These are phyloP conservation scores for Strix uralensis DNA, from an alignment of 2,113 vertebrate genomes.

Conservation along the genomic window DNA sequence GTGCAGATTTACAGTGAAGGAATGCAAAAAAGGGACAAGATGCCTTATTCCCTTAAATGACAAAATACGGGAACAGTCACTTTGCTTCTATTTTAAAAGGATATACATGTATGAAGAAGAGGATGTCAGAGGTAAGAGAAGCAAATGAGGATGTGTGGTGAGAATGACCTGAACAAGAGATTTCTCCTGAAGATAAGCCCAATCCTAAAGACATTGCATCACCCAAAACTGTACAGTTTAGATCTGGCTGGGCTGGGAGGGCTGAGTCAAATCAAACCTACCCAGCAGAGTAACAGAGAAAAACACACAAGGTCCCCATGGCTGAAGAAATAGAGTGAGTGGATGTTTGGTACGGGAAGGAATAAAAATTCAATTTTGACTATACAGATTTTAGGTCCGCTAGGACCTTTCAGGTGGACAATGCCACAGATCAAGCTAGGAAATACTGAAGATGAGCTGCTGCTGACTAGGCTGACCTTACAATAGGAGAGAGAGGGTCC, in stretches of 20 bases:
- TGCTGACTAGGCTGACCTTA: neutral
- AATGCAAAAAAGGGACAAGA: neutral
- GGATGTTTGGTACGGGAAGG: neutral
- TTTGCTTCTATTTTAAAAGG: neutral
- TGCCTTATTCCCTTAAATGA: neutral
- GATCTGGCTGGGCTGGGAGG: neutral
- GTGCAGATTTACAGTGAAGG: neutral
- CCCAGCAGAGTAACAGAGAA: neutral
- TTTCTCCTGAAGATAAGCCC: neutral
- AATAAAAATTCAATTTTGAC: neutral
- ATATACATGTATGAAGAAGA: neutral
- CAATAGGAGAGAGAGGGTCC: neutral
- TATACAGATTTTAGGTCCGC: neutral
- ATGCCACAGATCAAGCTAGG: neutral
- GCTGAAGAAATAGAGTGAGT: neutral
- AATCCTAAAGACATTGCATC: neutral
- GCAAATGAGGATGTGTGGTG: neutral
- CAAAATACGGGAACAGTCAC: neutral
- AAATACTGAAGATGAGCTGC: neutral
- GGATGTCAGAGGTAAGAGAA: neutral
- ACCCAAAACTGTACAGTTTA: neutral
- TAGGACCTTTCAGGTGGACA: neutral
- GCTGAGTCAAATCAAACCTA: neutral
- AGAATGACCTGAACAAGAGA: neutral
- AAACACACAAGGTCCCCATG: fast-evolving